phyloP scores from a whole-genome alignment of 2,113 vertebrate genomes.

The Lepus europaeus region DNA sequence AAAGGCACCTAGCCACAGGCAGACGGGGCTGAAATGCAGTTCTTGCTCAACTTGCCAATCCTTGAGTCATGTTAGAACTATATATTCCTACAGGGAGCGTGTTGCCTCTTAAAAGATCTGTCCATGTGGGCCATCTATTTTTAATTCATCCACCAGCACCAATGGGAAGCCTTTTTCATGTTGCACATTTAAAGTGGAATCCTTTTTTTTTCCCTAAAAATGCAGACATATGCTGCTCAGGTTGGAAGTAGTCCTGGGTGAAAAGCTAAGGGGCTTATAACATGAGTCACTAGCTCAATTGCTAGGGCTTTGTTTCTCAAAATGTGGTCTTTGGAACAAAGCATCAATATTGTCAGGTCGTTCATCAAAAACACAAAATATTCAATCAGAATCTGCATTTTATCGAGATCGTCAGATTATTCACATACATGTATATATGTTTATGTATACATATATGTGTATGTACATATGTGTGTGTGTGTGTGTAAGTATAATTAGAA shows the following conservation, averaged over 20 bases:
- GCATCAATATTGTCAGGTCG: not conserved
- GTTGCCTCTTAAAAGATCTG: slow-evolving; percentile 60
- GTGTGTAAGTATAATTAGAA: not conserved
- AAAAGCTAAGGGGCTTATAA: not conserved
- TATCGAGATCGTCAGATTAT: not conserved
- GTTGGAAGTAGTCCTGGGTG: not conserved
- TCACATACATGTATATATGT: not conserved
- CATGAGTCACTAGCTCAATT: not conserved
- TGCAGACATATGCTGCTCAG: not conserved
- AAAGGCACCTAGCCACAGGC: not conserved
- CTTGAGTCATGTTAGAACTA: not conserved
- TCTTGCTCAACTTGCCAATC: not conserved
- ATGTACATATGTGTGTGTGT: no score
- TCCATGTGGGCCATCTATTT: slow-evolving; percentile 57
- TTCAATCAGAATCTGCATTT: not conserved
- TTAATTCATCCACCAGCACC: slow-evolving; percentile 6
- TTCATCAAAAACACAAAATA: not conserved
- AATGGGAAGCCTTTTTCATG: not conserved
- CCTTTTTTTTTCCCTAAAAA: not conserved
- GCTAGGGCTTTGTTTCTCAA: not conserved
- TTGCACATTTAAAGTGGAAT: not conserved
- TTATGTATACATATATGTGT: no score
- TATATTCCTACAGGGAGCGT: not conserved
- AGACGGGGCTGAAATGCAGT: not conserved
- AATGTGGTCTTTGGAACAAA: not conserved